Evolutionary conservation across 2,113 vertebrate species (phyloP), one percentile per base, ranked within the genome.

Genomic region (Cinclus cinclus): DNA sequence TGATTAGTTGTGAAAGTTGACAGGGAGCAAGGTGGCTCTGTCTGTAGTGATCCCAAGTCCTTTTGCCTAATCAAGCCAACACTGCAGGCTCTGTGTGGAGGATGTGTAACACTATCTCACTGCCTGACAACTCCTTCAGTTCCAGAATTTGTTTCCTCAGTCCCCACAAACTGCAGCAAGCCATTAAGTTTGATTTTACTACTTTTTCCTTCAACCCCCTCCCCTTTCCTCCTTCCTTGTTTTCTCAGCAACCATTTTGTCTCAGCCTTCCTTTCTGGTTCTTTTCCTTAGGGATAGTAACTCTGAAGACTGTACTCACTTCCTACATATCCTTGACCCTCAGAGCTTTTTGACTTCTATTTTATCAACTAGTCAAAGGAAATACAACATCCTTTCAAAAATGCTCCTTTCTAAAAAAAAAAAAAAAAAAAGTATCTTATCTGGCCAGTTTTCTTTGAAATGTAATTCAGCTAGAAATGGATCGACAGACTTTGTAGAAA

Each of bases 1-100:
- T 97, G 96, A 97, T 96, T 92, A 74, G 65, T 94, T 73, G 82
- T 87, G 89, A 73, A 84, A 95, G 83, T 1, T 95, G 87, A 86
- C 94, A 94, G 82, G 69, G 75, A 91, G 94, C 56, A 79, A 93
- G 88, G 76, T 39, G 0, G 69, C 81, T 93, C 90, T 88, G 78
- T 93, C 83, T 95, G 62, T 79, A 91, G 76, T 13, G 4, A 84
- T 85, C 90, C 81, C 85, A 74, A 92, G 89, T 83, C 78, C 84
- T 91, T 94, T 92, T 0, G 2, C 93, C 94, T 94, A 96, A 94
- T 96, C 94, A 96, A 83, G 73, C 79, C 84, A 86, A 55, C 87
- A 60, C 93, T 89, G 79, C 79, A 60, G 82, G 85, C 93, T 90
- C 64, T 70, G 28, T 88, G 92, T 83, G 75, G 63, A 73, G 73